A percentile compares a stretch with the other conserved stretches of the same genome.
These are phyloP conservation scores for Carettochelys insculpta DNA, from an alignment of 2,113 vertebrate species.

Conservation along the genomic window DNA sequence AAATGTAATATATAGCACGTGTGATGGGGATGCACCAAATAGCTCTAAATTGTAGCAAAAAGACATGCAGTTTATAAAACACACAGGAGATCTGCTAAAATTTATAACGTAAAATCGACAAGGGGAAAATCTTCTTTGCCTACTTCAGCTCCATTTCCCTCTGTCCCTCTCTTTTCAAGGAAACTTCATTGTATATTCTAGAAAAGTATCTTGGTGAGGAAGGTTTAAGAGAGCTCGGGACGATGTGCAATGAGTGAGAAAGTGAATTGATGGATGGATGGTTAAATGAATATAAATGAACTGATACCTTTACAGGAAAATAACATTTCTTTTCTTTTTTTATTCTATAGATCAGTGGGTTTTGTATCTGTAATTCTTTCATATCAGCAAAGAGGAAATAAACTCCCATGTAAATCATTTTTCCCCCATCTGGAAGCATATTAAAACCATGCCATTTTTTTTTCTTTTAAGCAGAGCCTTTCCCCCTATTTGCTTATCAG, in stretches of 20 bases:
- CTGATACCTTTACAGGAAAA: slow-evolving; percentile 87
- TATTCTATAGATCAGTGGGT: slow-evolving; percentile 88
- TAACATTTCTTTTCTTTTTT: slow-evolving; percentile 87
- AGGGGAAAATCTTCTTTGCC: slow-evolving; percentile 24
- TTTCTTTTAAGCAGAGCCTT: slow-evolving; percentile 86
- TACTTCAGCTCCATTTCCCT: slow-evolving; percentile 37
- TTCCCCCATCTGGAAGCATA: slow-evolving; percentile 88
- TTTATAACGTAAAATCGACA: slow-evolving; percentile 15
- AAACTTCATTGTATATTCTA: slow-evolving; percentile 81
- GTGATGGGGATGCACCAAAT: neutral
- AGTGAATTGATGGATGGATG: slow-evolving; percentile 87
- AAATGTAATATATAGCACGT: too few species aligned
- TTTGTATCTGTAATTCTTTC: slow-evolving; percentile 87
- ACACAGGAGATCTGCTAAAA: slow-evolving; percentile 39
- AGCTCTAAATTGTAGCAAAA: neutral
- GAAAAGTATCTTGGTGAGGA: slow-evolving; percentile 74
- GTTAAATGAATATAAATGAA: slow-evolving; percentile 92
- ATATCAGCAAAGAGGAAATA: slow-evolving; percentile 89
- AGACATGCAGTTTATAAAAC: neutral
- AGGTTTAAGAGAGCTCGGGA: slow-evolving; percentile 80
- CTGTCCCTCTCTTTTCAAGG: slow-evolving; percentile 18
- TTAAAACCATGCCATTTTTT: slow-evolving; percentile 91
- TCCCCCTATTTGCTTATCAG: slow-evolving; percentile 91
- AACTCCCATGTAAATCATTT: slow-evolving; percentile 95
- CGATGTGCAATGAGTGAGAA: slow-evolving; percentile 82